Evolutionary conservation across 2,888 invertebrate genomes (phyloP).

Genomic region (Nasonovia ribisnigri): DNA sequence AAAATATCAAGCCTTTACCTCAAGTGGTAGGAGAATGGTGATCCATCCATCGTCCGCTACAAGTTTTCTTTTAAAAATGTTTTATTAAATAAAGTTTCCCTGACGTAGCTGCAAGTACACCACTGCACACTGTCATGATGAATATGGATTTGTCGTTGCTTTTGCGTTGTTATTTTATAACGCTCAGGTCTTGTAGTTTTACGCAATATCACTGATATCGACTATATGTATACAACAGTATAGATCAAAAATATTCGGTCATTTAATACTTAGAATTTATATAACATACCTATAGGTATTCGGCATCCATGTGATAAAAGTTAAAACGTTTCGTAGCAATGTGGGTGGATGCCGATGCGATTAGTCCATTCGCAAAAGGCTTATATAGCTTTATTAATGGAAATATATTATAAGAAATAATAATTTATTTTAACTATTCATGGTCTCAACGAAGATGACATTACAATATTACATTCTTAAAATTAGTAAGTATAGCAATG

Average conservation of each 20-base stretch:
- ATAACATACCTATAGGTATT: not conserved
- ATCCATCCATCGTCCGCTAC: not conserved
- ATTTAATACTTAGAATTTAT: not conserved
- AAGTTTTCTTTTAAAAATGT: no score
- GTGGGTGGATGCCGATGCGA: no score
- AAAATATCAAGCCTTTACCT: not conserved
- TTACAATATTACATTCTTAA: no score
- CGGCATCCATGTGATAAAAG: not conserved
- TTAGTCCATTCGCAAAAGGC: no score
- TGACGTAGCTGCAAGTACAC: not conserved
- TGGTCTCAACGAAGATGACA: no score
- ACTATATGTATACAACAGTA: not conserved
- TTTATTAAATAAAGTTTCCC: no score
- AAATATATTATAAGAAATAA: no score
- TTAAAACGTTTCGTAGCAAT: not conserved
- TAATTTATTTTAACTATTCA: no score
- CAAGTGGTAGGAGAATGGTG: not conserved
- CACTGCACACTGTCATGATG: not conserved
- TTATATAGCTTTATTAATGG: no score
- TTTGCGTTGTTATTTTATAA: not conserved
- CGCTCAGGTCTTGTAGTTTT: not conserved
- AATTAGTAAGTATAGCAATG: no score
- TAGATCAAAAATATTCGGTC: not conserved
- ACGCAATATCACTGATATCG: not conserved
- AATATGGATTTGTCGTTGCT: not conserved